A percentile compares a stretch with the other conserved stretches of the same genome.
phyloP scores from a whole-genome alignment of 2,113 vertebrate species.

The Crotalus tigris region DNA sequence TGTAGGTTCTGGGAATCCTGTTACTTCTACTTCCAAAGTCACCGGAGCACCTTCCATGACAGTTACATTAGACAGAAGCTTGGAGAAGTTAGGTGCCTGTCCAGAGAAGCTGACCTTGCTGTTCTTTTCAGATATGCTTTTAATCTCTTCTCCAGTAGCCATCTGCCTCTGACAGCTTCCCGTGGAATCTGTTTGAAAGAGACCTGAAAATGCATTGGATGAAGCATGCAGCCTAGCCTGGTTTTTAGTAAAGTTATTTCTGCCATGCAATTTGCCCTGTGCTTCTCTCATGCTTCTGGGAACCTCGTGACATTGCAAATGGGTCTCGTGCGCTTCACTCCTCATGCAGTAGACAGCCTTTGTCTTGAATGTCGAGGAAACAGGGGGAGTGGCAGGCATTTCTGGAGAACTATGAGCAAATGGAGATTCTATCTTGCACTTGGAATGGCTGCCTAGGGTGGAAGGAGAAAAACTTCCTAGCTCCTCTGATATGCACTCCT shows the following conservation, averaged over 20 bases:
- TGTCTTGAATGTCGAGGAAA: conserved; percentile 61
- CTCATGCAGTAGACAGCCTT: conserved; percentile 56
- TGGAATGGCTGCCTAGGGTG: conserved; percentile 51
- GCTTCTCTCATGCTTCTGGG: conserved; percentile 63
- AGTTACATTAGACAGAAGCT: conserved; percentile 82
- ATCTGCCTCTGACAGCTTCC: conserved; percentile 75
- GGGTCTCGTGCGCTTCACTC: conserved; percentile 61
- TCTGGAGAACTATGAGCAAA: conserved; percentile 64
- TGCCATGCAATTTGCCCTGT: conserved; percentile 80
- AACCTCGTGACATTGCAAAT: conserved; percentile 62
- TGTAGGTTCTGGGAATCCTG: conserved; percentile 86
- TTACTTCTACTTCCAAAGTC: conserved; percentile 94
- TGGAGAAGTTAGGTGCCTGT: conserved; percentile 83
- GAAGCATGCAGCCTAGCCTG: conserved; percentile 79
- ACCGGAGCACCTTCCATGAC: conserved; percentile 90
- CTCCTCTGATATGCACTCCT: conserved; percentile 60
- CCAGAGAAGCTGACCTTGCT: conserved; percentile 74
- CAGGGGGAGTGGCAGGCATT: conserved; percentile 58
- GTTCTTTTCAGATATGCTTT: conserved; percentile 74
- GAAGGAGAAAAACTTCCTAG: conserved; percentile 60
- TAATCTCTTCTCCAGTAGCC: conserved; percentile 80
- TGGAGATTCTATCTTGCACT: conserved; percentile 65
- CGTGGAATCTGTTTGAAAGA: conserved; percentile 71
- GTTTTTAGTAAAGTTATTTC: conserved; percentile 69
- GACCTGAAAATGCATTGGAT: conserved; percentile 71